Evolutionary conservation across 2,888 invertebrate species (phyloP), one percentile per base, ranked within the genome.

Genomic region (Volucella inanis): DNA sequence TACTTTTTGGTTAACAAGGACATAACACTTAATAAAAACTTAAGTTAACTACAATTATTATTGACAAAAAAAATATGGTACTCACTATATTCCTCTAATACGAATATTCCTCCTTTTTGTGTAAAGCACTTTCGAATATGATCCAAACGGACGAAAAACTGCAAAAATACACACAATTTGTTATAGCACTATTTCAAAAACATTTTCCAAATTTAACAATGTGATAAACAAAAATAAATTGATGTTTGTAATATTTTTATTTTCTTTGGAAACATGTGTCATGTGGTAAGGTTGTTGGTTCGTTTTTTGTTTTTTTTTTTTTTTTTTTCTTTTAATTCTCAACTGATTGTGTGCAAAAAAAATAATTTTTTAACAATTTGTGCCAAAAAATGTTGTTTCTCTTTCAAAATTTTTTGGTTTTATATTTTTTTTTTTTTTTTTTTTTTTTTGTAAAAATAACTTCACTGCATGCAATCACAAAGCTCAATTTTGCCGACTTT

Each of bases 41-140:
- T 9, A 52, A 68, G 31, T n/a, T 47, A 47, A 62, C 52, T 6
- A 31, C 2, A 31, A 1, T 6, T 31, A 31, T n/a, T n/a, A n/a
- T n/a, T n/a, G n/a, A n/a, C n/a, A n/a, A n/a, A 6, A 2, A 22
- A 31, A 31, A 31, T 4, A 31, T 31, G 4, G 31, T 87, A 97
- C 98, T 98, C 95, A 99, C 99, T 99, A 94, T 97, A 99, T 95
- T 99, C 99, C 94, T 99, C 99, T 93, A 99, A 95, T 91, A 99
- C 97, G 94, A 99, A 99, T 93, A 99, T 97, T 92, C 98, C 98
- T 92, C 99, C 99, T 93, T 98, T 99, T 93, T 98, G 98, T 85
- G 99, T 99, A 94, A 99, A 99, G 94, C 99, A 99, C 94, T 99
- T 99, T 93, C 98, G 96, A 93, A 99, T 99, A 93, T 99, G 98